phyloP scores from a whole-genome alignment of 2,797 vertebrate genomes.

The Xenops minutus region DNA sequence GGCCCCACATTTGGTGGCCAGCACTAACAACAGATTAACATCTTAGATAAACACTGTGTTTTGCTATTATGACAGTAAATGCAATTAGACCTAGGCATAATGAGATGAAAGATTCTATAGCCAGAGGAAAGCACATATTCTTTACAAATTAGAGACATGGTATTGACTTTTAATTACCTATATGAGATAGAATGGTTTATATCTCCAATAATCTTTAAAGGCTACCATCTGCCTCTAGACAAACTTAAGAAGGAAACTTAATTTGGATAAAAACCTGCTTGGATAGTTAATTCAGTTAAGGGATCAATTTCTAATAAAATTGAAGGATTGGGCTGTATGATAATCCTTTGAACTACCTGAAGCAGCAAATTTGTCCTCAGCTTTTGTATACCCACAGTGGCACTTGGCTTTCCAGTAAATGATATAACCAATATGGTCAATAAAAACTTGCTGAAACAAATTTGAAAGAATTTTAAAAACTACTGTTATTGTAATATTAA shows the following conservation, averaged over 20 bases:
- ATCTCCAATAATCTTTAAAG: slow-evolving; percentile 2
- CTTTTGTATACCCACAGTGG: neutral
- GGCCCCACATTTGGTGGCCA: neutral
- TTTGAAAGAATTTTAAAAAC: neutral
- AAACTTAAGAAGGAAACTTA: slow-evolving; percentile 36
- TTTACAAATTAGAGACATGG: neutral
- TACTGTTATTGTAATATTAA: neutral
- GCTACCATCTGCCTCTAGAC: slow-evolving; percentile 25
- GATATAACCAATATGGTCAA: neutral
- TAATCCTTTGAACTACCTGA: slow-evolving; percentile 5
- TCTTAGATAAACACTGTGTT: neutral
- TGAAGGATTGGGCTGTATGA: neutral
- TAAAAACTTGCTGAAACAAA: neutral
- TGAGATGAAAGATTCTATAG: neutral
- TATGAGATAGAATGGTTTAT: neutral
- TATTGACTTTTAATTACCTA: slow-evolving; percentile 18
- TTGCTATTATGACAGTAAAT: neutral
- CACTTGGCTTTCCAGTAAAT: neutral
- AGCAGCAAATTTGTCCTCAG: neutral
- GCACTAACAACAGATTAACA: neutral
- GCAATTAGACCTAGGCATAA: neutral
- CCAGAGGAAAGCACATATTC: neutral
- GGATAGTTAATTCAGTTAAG: slow-evolving; percentile 42
- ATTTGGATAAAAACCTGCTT: slow-evolving; percentile 43
- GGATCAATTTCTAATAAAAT: slow-evolving; percentile 53